These are phyloP conservation scores for Phasianus colchicus DNA, from an alignment of 2,113 vertebrate species.

Conservation along the genomic window DNA sequence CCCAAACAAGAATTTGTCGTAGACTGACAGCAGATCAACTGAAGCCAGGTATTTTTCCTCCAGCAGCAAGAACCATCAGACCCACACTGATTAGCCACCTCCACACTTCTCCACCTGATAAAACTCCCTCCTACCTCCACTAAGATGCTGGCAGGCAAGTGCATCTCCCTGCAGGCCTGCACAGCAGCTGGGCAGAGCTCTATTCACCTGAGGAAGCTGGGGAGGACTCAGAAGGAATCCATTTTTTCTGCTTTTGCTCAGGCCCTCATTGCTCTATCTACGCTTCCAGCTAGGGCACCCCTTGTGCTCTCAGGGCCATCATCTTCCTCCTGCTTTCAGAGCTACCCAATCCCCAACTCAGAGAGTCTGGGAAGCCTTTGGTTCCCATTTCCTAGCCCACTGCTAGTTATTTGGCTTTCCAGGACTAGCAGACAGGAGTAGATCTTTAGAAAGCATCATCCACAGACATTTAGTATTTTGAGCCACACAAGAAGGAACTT, in stretches of 20 bases:
- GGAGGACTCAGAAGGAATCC: accelerated
- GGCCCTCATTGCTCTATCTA: background rate
- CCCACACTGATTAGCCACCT: background rate
- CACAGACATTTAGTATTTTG: accelerated
- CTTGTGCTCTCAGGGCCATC: background rate
- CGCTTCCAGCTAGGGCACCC: background rate
- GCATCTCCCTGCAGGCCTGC: background rate
- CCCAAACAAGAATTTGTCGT: background rate
- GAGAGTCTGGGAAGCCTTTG: background rate
- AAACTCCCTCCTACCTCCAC: constrained; percentile 5
- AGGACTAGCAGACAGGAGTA: background rate
- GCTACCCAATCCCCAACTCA: background rate
- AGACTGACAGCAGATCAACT: background rate
- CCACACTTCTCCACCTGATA: constrained; percentile 12
- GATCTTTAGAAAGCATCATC: background rate
- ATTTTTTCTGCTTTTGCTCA: background rate
- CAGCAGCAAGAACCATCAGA: background rate
- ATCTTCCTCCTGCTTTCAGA: background rate
- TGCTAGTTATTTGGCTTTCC: accelerated
- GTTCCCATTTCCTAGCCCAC: background rate
- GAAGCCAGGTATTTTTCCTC: background rate
- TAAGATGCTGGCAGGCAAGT: constrained; percentile 14
- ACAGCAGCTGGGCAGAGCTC: background rate
- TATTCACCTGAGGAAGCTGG: background rate
- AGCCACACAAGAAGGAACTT: background rate